phyloP scores from a whole-genome alignment of 2,888 invertebrate genomes.

The Lamellibrachia satsuma region DNA sequence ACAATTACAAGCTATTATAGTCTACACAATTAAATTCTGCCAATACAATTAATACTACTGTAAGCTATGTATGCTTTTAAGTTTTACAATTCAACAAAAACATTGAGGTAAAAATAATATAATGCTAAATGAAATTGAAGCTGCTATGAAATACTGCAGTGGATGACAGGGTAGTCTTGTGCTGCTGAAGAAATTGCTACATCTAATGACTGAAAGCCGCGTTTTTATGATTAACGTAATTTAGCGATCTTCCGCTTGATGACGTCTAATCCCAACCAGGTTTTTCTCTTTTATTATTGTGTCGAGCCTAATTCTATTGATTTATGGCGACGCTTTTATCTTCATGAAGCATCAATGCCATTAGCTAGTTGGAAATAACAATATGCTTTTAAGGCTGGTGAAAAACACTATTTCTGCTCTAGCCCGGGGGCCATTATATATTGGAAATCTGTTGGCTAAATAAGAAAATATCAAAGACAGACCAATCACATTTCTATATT shows the following conservation, averaged over 20 bases:
- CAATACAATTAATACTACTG: not conserved
- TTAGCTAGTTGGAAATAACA: conserved; percentile 12
- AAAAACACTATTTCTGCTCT: not conserved
- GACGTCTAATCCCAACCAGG: not conserved
- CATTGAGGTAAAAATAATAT: not conserved
- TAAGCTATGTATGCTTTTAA: not conserved
- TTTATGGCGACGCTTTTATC: conserved; percentile 9
- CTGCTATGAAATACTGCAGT: not conserved
- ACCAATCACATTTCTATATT: not conserved
- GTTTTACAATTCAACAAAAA: not conserved
- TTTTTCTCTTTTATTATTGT: conserved; percentile 1
- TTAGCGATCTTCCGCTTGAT: not conserved
- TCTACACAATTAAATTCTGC: not conserved
- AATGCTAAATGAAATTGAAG: not conserved
- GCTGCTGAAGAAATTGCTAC: not conserved
- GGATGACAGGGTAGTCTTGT: not conserved
- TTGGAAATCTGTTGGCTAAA: not conserved
- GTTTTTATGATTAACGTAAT: conserved; percentile 7
- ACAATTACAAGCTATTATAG: not conserved
- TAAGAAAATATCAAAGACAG: not conserved
- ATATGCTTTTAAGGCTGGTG: conserved; percentile 5
- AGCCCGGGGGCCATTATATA: not conserved
- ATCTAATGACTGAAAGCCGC: not conserved
- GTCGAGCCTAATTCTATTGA: not conserved
- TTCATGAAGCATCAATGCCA: not conserved